Percentiles rank a stretch among this genome's conserved stretches.
Evolutionary conservation across 2,888 invertebrate genomes (phyloP).

Genomic region (Cancer borealis): DNA sequence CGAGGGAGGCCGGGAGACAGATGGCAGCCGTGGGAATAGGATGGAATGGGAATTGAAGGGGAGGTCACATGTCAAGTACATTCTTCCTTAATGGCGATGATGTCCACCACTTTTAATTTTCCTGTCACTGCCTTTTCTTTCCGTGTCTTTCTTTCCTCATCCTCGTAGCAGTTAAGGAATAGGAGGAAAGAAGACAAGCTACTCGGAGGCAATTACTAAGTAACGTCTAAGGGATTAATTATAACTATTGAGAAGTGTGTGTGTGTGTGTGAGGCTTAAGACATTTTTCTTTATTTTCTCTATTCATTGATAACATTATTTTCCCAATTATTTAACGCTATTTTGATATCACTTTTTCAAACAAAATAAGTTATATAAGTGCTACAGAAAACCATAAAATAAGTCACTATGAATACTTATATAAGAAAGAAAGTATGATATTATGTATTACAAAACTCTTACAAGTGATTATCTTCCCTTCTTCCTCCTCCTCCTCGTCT

Average conservation of each 20-base stretch:
- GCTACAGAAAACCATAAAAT: background rate
- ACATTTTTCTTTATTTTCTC: background rate
- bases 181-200: background rate
- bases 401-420: background rate
- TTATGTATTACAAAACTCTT: background rate
- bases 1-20: background rate
- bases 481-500: background rate
- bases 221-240: background rate
- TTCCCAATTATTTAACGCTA: background rate
- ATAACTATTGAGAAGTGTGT: background rate
- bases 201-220: background rate
- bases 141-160: background rate
- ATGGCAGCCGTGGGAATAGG: conserved; percentile 43
- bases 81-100: conserved; percentile 5
- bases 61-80: background rate
- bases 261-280: background rate
- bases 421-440: background rate
- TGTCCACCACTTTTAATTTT: conserved; percentile 20
- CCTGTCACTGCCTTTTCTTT: background rate
- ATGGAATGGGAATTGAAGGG: background rate
- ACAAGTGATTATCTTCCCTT: background rate
- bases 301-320: background rate
- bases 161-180: background rate
- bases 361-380: background rate
- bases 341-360: background rate